A percentile compares a stretch with the other conserved stretches of the same genome.
These are phyloP conservation scores for Kryptolebias ocellatus DNA, from an alignment of 2,797 vertebrate species.

Conservation along the genomic window DNA sequence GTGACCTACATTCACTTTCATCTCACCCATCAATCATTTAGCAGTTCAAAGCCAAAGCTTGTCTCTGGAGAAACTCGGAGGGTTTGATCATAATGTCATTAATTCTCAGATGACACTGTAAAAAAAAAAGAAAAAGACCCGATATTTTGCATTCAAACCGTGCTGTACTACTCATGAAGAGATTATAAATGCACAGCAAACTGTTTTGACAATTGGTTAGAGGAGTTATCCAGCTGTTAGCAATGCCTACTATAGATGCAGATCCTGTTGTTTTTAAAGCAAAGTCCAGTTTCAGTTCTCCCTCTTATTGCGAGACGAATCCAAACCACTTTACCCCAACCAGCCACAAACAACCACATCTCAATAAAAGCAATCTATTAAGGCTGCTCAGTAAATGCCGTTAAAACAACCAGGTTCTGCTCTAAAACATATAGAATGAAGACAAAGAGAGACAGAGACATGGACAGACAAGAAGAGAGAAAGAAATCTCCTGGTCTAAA, in stretches of 20 bases:
- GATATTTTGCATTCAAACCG: conserved; percentile 29
- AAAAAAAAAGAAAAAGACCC: conserved; percentile 21
- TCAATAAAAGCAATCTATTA: conserved; percentile 33
- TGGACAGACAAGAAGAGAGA: conserved; percentile 32
- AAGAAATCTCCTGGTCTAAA: conserved; percentile 72
- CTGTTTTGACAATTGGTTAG: conserved; percentile 34
- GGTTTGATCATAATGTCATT: conserved; percentile 66
- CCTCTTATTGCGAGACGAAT: conserved; percentile 29
- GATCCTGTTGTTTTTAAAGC: conserved; percentile 34
- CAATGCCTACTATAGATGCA: conserved; percentile 21
- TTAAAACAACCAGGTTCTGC: conserved; percentile 30
- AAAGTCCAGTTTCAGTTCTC: conserved; percentile 31
- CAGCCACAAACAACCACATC: conserved; percentile 23
- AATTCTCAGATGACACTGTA: conserved; percentile 53
- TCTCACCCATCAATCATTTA: conserved; percentile 79
- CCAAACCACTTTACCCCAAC: conserved; percentile 12
- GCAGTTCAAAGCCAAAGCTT: conserved; percentile 70
- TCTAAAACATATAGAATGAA: conserved; percentile 21
- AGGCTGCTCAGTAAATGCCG: conserved; percentile 27
- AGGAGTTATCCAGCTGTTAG: conserved; percentile 30
- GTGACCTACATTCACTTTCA: conserved; percentile 80
- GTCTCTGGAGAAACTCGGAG: conserved; percentile 54
- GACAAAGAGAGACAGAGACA: conserved; percentile 12
- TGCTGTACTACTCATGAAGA: neutral
- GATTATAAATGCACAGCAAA: conserved; percentile 17